Evolutionary conservation across 2,113 vertebrate species (phyloP), one percentile per base, ranked within the genome.

Genomic region (Orthonyx spaldingii): DNA sequence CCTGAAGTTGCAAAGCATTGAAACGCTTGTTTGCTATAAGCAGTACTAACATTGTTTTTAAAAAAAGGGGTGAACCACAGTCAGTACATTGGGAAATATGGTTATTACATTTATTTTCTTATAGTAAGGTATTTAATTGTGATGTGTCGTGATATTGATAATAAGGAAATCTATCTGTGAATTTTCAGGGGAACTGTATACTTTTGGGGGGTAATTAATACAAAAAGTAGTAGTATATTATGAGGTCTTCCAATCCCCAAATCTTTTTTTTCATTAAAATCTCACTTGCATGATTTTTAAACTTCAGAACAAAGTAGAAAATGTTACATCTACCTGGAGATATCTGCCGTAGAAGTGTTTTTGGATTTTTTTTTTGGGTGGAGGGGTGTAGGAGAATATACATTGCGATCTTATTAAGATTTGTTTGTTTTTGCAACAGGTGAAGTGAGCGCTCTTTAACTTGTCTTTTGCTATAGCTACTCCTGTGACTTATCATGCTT

Each of bases 171-270:
- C 28, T 15, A 35, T 22, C 17, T 35, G 13, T 70, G 15, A 53
- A 5, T 81, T 82, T 57, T 41, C 20, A 65, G 32, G 33, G 18
- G 33, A 78, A 39, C 4, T 24, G 5, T 77, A 32, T 1, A 0
- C 3, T 84, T 74, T 42, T 41, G 49, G 24, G 57, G 84, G 32
- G n/a, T 30, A 57, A 52, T 26, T 44, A 74, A 50, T 64, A 27
- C 3, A 37, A 50, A 70, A 83, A n/a, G 8, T 37, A 30, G 13
- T 18, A 37, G 16, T 46, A 11, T 18, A 64, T 59, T 3, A 26
- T 60, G 23, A 28, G 7, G 3, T 52, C 14, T 46, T 18, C 6
- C 1, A 7, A 3, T 23, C 10, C 5, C 11, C 46, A 16, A 3
- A 2, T 5, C 32, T 33, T 55, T 46, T 50, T 46, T 50, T 49